Evolutionary conservation across 35 echinoderm and acorn worm genomes (phyloP).

Genomic region (Hemicentrotus pulcherrimus): DNA sequence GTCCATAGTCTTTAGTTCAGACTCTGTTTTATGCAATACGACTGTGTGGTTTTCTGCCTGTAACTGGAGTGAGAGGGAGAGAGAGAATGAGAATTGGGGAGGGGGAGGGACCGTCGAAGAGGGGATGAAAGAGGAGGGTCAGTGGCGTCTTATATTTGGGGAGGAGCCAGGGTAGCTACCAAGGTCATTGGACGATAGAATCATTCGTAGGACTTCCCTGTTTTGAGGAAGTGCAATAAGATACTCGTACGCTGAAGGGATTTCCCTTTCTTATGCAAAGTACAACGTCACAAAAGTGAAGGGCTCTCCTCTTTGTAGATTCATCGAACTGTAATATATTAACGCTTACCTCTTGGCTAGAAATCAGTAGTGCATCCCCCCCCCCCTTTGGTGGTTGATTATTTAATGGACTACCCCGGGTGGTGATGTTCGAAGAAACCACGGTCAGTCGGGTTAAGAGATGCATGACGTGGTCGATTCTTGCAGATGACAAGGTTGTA

Average conservation of each 20-base stretch:
- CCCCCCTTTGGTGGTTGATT: background rate
- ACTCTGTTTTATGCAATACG: too few species aligned
- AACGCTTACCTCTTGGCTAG: background rate
- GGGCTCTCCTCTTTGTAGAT: background rate
- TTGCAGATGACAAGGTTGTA: background rate
- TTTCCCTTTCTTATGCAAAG: background rate
- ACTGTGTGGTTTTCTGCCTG: too few species aligned
- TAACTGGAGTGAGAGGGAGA: too few species aligned
- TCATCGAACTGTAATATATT: background rate
- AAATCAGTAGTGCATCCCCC: background rate
- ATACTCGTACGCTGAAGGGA: background rate
- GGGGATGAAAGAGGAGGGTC: background rate
- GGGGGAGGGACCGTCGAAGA: background rate
- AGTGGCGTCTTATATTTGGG: background rate
- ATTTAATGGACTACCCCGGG: background rate
- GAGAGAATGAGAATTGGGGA: background rate
- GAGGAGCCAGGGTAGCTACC: background rate
- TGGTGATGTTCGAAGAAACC: background rate
- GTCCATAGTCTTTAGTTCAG: too few species aligned
- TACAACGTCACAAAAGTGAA: background rate
- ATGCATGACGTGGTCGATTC: background rate
- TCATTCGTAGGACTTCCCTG: background rate
- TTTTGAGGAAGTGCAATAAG: background rate
- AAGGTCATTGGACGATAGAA: background rate
- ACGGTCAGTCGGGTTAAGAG: background rate